Conservation (phyloP, 2,797 vertebrate species). For the Poeciliopsis paucimaculata region DNA sequence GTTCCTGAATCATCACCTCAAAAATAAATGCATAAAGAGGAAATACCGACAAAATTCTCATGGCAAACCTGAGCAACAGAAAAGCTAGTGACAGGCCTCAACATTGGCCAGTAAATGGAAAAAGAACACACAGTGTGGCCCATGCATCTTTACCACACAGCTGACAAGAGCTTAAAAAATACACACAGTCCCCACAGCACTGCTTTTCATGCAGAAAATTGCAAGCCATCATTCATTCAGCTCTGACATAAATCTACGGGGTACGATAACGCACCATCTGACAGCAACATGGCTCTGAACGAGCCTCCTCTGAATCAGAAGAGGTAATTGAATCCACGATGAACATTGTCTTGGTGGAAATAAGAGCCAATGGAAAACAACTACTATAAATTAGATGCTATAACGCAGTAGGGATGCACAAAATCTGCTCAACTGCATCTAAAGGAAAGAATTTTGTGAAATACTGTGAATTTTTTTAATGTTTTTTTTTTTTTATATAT, state of each 20-base stretch:
- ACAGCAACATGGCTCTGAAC: conserved; percentile 62
- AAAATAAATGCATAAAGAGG: conserved; percentile 8
- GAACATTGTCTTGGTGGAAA: conserved; percentile 58
- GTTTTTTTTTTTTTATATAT: background rate
- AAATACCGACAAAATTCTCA: conserved; percentile 8
- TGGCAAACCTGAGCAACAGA: conserved; percentile 49
- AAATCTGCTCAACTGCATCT: conserved; percentile 8
- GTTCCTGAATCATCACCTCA: conserved; percentile 25
- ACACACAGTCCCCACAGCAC: conserved; percentile 55
- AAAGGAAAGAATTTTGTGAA: background rate
- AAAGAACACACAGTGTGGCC: conserved; percentile 51
- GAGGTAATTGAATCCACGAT: conserved; percentile 72
- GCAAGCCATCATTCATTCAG: conserved; percentile 80
- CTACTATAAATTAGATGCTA: conserved; percentile 40
- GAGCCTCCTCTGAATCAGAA: conserved; percentile 61
- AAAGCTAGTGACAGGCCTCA: conserved; percentile 56
- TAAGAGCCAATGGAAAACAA: conserved; percentile 48
- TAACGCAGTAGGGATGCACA: conserved; percentile 20
- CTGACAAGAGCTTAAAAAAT: conserved; percentile 72
- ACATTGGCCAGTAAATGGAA: conserved; percentile 52
- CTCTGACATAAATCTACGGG: conserved; percentile 71
- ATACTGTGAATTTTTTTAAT: background rate
- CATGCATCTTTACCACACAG: conserved; percentile 59
- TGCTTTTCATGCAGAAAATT: conserved; percentile 80
- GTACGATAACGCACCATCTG: conserved; percentile 54